Base-by-base conservation (phyloP, 2,888 invertebrate genomes). In the Elysia crispata region DNA sequence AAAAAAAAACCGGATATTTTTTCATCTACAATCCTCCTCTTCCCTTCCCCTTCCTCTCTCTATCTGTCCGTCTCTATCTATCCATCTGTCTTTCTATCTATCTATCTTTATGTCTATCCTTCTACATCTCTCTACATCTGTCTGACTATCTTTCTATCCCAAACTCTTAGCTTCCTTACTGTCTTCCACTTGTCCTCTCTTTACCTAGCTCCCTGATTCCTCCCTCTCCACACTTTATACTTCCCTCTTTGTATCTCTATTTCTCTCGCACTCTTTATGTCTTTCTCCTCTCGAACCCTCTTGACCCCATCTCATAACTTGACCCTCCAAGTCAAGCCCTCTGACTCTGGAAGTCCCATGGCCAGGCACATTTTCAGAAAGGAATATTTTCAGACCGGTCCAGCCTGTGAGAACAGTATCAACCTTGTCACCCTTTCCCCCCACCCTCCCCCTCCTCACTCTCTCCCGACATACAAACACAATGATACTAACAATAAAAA, bases 181-280 rank as follows among this genome's bases (percentile, higher is more conserved):
- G 28, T 73, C 54, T 6, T 5, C 54, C 73, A 25, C n/a, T n/a
- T n/a, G n/a, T n/a, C n/a, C n/a, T n/a, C n/a, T n/a, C n/a, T n/a
- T n/a, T n/a, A n/a, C n/a, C n/a, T n/a, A n/a, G n/a, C n/a, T n/a
- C n/a, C n/a, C n/a, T n/a, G n/a, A n/a, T n/a, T 28, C 20, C 41
- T 73, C 54, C 20, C 54, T 54, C 54, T 50, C 73, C 28, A 20
- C 57, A 23, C 54, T 54, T 73, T 28, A 54, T 28, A 50, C 69
- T 1, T 33, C 70, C 49, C 30, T 72, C 72, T 77, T 54, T 77
- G 54, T 69, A 6, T 66, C 41, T 76, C 66, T 41, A n/a, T 49
- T 18, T 8, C 23, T 50, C 54, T 31, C 57, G 20, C 67, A 30
- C 76, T 60, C 60, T 15, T 20, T 28, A 6, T 15, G 57, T 41